Conservation (phyloP, 2,113 vertebrate genomes). For the Antechinus stuartii region DNA sequence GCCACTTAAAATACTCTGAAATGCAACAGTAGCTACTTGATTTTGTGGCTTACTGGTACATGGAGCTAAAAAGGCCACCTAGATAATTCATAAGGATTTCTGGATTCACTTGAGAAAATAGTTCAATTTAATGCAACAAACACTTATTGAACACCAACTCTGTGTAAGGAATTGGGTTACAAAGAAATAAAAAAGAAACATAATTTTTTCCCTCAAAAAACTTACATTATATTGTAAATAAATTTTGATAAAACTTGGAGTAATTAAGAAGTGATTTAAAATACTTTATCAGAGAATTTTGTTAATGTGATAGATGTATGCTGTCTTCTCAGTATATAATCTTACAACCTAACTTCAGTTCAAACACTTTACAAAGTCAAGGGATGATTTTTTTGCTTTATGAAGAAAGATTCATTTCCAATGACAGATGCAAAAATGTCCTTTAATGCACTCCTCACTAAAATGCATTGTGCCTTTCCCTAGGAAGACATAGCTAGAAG, state of each 20-base stretch:
- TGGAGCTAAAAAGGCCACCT: constrained; percentile 12
- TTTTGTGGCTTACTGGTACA: constrained; percentile 10
- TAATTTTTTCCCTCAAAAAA: not conserved
- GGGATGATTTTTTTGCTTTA: constrained; percentile 38
- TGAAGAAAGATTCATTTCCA: constrained; percentile 10
- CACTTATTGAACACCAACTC: not conserved
- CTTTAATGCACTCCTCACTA: constrained; percentile 23
- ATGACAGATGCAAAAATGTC: constrained; percentile 36
- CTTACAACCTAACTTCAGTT: constrained; percentile 37
- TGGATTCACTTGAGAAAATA: constrained; percentile 56
- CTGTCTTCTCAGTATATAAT: constrained; percentile 32
- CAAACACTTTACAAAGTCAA: constrained; percentile 29
- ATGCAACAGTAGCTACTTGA: not conserved
- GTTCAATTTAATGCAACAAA: constrained; percentile 5
- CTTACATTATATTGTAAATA: constrained; percentile 9
- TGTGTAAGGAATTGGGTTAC: not conserved
- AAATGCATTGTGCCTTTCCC: not conserved
- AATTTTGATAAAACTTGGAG: not conserved
- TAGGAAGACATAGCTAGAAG: not conserved
- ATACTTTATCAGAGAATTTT: constrained; percentile 50
- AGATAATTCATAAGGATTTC: constrained; percentile 31
- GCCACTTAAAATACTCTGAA: constrained; percentile 26
- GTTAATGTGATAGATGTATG: constrained; percentile 7
- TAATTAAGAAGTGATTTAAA: constrained; percentile 43
- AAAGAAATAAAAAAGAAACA: not conserved